Evolutionary conservation across 2,113 vertebrate genomes (phyloP), one percentile per base, ranked within the genome.

Genomic region (Eretmochelys imbricata): DNA sequence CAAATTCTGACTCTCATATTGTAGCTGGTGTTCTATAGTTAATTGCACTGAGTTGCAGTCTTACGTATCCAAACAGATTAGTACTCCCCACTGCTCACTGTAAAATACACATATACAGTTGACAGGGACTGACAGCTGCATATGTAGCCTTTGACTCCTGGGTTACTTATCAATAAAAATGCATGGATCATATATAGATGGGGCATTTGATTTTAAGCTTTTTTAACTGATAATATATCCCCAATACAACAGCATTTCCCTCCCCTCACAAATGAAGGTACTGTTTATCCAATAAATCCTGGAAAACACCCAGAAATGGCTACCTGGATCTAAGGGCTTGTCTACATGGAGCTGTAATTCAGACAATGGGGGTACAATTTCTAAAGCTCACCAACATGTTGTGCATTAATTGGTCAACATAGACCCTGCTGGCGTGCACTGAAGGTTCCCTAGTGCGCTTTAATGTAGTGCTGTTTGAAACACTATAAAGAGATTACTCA

Each of bases 1-100:
- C 0, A 1, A 57, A 59, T 69, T 8, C n/a, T 8, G 7, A 46
- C 75, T 72, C n/a, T 38, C 1, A 1, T 48, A 51, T n/a, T 7
- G 13, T 4, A 53, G 14, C 16, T 3, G 25, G 9, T 95, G 31
- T 87, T 75, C 85, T n/a, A 59, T 7, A 8, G 24, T 25, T 78
- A 48, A 78, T 16, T 29, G 10, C 25, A 48, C 25, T 3, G 76
- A 0, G 0, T 25, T 88, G 84, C 57, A 87, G 25, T 38, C 19
- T 27, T 27, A 10, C 46, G 29, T 3, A 31, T n/a, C 20, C 20
- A 78, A 10, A n/a, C 14, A 42, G 93, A 51, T 50, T 31, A 17
- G 20, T 69, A 20, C 25, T 46, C 8, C 17, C 53, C 0, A 12
- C 22, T 24, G 82, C 27, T 5, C 11, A 3, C 19, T 46, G 27